Conservation (phyloP, 2,888 invertebrate genomes). For the Aelia acuminata region DNA sequence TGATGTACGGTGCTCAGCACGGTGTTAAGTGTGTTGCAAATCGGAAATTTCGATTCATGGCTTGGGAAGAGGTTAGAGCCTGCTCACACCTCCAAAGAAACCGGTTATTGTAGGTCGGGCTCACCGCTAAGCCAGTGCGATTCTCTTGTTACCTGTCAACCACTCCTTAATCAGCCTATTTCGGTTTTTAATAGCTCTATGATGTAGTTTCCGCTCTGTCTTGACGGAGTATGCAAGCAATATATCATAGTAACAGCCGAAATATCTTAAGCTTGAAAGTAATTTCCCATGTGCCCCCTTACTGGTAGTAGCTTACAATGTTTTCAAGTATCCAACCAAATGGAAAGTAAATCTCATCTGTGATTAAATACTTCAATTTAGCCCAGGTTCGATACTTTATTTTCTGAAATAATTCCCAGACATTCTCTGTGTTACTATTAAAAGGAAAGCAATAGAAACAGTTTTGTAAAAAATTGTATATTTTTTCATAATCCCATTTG, state of each 20-base stretch:
- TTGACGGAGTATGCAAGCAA: not conserved
- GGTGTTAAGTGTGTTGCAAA: not conserved
- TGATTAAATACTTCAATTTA: no score
- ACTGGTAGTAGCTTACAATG: no score
- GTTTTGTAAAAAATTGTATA: no score
- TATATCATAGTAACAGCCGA: not conserved
- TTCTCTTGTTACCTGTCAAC: conserved; percentile 38
- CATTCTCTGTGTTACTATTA: no score
- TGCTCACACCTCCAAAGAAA: not conserved
- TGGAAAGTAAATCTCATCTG: no score
- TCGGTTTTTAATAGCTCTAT: not conserved
- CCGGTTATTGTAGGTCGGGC: conserved; percentile 41
- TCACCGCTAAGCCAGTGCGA: conserved; percentile 4
- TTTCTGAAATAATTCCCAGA: no score
- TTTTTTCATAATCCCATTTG: no score
- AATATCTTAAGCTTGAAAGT: not conserved
- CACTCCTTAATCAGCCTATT: not conserved
- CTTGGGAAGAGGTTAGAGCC: not conserved
- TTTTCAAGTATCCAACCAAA: no score
- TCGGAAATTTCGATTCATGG: not conserved
- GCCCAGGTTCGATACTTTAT: no score
- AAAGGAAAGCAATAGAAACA: no score
- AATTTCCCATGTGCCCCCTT: not conserved
- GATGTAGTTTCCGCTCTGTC: not conserved
- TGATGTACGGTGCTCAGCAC: not conserved